Conservation (phyloP, 2,113 vertebrate genomes). For the Heterotilapia buettikoferi region DNA sequence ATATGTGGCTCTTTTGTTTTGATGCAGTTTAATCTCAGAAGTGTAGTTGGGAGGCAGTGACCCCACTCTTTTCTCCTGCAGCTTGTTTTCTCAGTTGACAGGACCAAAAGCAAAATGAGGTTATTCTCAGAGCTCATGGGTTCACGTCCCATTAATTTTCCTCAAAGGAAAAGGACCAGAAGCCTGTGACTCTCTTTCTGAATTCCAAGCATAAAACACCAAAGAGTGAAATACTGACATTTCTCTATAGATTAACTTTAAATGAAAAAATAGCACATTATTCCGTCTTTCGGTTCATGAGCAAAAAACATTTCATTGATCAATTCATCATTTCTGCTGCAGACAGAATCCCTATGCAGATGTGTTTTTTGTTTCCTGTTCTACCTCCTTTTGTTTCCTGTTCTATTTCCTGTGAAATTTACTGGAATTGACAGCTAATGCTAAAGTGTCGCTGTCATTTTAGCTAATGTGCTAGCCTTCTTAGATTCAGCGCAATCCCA, state of each 20-base stretch:
- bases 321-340: background rate
- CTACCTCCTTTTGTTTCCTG: background rate
- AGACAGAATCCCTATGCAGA: background rate
- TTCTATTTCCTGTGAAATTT: background rate
- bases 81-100: background rate
- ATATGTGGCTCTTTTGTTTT: conserved; percentile 20
- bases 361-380: background rate
- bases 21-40: background rate
- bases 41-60: background rate
- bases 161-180: background rate
- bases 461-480: background rate
- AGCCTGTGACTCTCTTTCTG: background rate
- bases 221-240: background rate
- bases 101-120: background rate
- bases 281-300: background rate
- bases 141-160: conserved; percentile 1
- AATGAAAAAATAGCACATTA: background rate
- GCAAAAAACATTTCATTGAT: background rate
- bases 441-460: background rate
- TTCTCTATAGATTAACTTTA: background rate
- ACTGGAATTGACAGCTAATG: background rate
- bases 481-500: background rate
- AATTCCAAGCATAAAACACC: background rate
- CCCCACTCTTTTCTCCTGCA: background rate
- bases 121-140: background rate